phyloP scores from a whole-genome alignment of 2,888 invertebrate genomes.

The Aleiodes testaceus region DNA sequence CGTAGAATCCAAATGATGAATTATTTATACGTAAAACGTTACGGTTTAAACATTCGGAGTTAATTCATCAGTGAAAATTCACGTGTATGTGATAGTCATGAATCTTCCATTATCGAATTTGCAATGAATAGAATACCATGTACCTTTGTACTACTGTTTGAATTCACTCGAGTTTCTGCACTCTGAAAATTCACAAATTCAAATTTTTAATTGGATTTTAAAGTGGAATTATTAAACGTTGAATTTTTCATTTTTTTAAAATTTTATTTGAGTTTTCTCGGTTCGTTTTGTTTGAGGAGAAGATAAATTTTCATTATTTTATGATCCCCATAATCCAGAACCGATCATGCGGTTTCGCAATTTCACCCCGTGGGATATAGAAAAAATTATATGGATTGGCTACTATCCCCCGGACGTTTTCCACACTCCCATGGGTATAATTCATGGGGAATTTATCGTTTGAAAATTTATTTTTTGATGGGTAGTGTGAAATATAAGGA shows the following conservation, averaged over 20 bases:
- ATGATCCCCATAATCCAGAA: background rate
- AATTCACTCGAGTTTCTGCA: no score
- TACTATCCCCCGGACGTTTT: background rate
- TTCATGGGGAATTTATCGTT: slow-evolving; percentile 18
- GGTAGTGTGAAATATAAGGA: background rate
- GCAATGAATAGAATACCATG: slow-evolving; percentile 21
- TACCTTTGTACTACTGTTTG: background rate
- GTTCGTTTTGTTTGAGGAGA: no score
- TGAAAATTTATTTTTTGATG: background rate
- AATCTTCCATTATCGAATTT: slow-evolving; percentile 39
- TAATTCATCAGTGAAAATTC: slow-evolving; percentile 49
- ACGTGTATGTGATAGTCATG: slow-evolving; percentile 23
- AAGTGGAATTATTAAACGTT: background rate
- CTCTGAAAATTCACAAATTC: background rate
- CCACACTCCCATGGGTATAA: slow-evolving; percentile 15
- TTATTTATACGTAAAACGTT: slow-evolving; percentile 62
- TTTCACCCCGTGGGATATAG: background rate
- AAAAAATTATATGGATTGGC: slow-evolving; percentile 7
- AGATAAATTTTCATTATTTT: background rate
- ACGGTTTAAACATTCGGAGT: slow-evolving; percentile 57
- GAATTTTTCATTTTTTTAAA: background rate
- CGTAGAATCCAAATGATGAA: slow-evolving; percentile 57
- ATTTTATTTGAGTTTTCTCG: background rate
- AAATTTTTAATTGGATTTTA: background rate
- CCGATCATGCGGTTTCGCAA: background rate